Evolutionary conservation across 2,888 invertebrate genomes (phyloP), one percentile per base, ranked within the genome.

Genomic region (Ornithoptera alexandrae): DNA sequence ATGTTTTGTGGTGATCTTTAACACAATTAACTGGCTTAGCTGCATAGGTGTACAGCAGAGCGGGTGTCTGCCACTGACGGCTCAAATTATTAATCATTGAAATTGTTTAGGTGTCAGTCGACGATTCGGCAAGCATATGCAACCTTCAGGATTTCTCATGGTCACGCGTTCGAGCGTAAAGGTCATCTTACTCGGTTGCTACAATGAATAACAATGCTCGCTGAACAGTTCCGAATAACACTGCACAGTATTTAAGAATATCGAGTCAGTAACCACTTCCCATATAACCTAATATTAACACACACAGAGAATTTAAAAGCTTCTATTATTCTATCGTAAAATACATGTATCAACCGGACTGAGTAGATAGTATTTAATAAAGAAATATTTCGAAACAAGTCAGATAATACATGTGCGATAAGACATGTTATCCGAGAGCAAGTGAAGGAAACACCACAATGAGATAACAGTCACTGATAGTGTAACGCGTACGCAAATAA

Each of bases 121-220:
- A 72, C 74, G 76, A 82, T 81, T 80, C 79, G 80, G 82, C 81
- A 81, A 85, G 81, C 78, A 79, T 78, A 76, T 72, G 77, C 83
- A 88, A 89, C 90, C 90, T 90, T 90, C 88, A 84, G 83, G 82
- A 78, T 80, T 80, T 83, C 87, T 89, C 89, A 90, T 87, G 88
- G 90, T 84, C 89, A 83, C 79, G 83, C 88, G 82, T 77, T 83
- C 80, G 81, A 84, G 84, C 88, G 86, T 87, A 86, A 88, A 91
- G 89, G 90, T 87, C 86, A 84, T 83, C 81, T 79, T 75, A 75
- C 77, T 73, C 73, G 75, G 82, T 84, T 84, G 80, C 83, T 83
- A 82, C 79, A 82, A 80, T 79, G 75, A 83, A 78, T 80, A 84
- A 85, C 81, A 83, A 81, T 83, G 77, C 76, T 77, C 78, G 76